Base-by-base conservation (phyloP, 2,888 invertebrate species). In the Toxonevra muliebris region DNA sequence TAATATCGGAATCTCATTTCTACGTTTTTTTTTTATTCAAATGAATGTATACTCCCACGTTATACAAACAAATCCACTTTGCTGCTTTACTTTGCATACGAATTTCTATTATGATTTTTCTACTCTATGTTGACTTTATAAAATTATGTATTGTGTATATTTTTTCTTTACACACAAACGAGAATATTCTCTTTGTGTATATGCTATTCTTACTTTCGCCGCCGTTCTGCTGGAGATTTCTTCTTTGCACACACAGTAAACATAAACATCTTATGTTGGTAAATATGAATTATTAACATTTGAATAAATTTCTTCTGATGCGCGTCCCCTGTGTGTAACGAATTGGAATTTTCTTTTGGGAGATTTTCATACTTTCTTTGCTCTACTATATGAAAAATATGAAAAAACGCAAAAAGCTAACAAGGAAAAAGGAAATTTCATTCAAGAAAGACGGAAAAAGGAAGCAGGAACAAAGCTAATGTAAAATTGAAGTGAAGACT, bases 211-310 rank as follows among this genome's bases (percentile, higher is more conserved):
- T 42, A 45, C 43, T 63, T 63, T 55, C 53, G 17, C 41, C 59
- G 41, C 41, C 41, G 13, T 17, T 41, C 40, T 53, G 20, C 30
- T 7, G 7, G 7, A 30, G 7, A 30, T 30, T 30, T n/a, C n/a
- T 30, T 30, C 30, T 48, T 4, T 8, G 5, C 48, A 12, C 15
- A 15, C 11, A 48, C 48, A 48, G 15, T 5, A 48, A 48, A 48
- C 48, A 50, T 5, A 48, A 48, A 48, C 48, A 50, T 53, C 20
- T 48, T 15, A 58, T 53, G 50, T 42, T 52, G 48, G 66, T 48
- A 66, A 66, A 68, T 63, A 68, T 68, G 41, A 77, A 78, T 79
- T 76, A 78, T 77, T 76, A 74, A 77, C 73, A 77, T 74, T 69
- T 71, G 73, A 77, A 77, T 77, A 76, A 74, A 73, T 79, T 74